Evolutionary conservation across 1,140 invertebrate species (phyloP).

Genomic region (Caenorhabditis remanei): DNA sequence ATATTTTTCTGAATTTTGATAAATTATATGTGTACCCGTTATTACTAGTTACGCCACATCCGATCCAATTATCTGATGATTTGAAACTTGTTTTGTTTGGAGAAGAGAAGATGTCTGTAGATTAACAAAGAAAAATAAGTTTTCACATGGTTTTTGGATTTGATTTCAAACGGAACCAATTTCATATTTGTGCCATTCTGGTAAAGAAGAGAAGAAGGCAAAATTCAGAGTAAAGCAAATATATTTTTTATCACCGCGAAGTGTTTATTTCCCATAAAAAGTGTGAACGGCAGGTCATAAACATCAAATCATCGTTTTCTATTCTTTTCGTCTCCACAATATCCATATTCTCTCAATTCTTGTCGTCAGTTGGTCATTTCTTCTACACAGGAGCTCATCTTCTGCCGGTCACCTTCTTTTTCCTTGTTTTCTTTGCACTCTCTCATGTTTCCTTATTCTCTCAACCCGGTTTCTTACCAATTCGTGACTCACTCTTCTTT

Average conservation of each 20-base stretch:
- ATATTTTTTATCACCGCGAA: not conserved
- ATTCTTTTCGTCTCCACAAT: not conserved
- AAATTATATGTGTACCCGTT: not conserved
- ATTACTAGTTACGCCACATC: slow-evolving; percentile 27
- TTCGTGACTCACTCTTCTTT: not conserved
- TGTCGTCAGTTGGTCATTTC: slow-evolving; percentile 28
- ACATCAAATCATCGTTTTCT: not conserved
- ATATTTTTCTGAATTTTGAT: not conserved
- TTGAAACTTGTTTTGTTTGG: slow-evolving; percentile 47
- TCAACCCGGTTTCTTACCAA: not conserved
- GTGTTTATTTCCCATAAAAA: slow-evolving; percentile 34
- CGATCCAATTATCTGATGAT: slow-evolving; percentile 49
- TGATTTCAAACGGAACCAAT: not conserved
- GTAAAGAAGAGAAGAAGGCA: too few species aligned
- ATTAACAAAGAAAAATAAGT: not conserved
- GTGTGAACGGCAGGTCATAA: slow-evolving; percentile 29
- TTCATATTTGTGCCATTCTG: too few species aligned
- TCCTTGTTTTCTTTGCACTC: not conserved
- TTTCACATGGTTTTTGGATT: not conserved
- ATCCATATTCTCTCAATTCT: not conserved
- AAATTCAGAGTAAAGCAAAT: not conserved
- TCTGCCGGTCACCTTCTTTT: slow-evolving; percentile 39
- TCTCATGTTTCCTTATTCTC: slow-evolving; percentile 11
- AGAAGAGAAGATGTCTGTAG: slow-evolving; percentile 8
- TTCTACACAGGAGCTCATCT: slow-evolving; percentile 44